phyloP scores from a whole-genome alignment of 2,797 vertebrate species.

The Amazonetta brasiliensis region DNA sequence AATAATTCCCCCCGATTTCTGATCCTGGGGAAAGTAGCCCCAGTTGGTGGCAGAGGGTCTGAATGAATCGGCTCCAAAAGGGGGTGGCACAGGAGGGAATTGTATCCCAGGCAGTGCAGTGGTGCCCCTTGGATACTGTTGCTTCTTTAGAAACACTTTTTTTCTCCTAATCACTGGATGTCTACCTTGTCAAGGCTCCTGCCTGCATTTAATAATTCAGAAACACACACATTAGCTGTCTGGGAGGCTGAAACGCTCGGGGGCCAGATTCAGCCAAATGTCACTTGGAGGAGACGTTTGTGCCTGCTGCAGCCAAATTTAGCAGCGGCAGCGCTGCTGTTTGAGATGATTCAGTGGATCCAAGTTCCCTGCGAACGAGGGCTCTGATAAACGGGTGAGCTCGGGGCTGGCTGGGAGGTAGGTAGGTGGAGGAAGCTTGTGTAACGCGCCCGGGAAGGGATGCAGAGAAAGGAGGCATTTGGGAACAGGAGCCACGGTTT shows the following conservation, averaged over 20 bases:
- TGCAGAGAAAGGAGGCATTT: neutral
- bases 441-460: neutral
- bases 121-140: neutral
- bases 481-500: neutral
- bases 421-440: neutral
- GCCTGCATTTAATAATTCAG: neutral
- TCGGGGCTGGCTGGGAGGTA: neutral
- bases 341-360: neutral
- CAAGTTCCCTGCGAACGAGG: neutral
- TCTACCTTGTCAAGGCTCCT: neutral
- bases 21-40: neutral
- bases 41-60: neutral
- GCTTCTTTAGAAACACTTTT: neutral
- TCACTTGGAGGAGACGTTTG: neutral
- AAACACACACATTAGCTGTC: neutral
- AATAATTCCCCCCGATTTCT: neutral
- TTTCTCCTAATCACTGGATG: accelerated
- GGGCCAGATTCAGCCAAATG: neutral
- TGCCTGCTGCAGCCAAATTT: neutral
- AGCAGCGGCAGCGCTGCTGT: neutral
- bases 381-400: neutral
- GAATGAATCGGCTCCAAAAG: neutral
- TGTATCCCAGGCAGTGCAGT: neutral
- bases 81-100: neutral
- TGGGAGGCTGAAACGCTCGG: neutral